Conservation (phyloP, 2,797 vertebrate species). For the Sebastes diaconus region DNA sequence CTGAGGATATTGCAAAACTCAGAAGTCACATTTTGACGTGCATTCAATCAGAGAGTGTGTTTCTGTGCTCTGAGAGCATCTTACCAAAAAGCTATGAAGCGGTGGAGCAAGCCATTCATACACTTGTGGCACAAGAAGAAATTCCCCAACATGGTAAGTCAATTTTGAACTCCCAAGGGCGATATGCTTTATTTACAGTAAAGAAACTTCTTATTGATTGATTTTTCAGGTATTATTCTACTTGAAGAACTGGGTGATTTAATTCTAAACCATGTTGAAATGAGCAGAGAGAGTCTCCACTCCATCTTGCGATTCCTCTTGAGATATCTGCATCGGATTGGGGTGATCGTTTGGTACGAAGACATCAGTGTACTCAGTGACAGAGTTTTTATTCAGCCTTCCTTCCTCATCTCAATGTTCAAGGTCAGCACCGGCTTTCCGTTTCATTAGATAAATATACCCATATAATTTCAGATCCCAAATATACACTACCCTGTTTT, state of each 20-base stretch:
- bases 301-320: slow-evolving; percentile 82
- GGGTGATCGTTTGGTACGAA: slow-evolving; percentile 81
- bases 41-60: slow-evolving; percentile 64
- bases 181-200: no score
- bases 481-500: no score
- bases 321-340: slow-evolving; percentile 81
- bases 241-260: slow-evolving; percentile 68
- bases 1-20: slow-evolving; percentile 61
- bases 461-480: not conserved
- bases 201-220: not conserved
- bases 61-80: slow-evolving; percentile 72
- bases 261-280: slow-evolving; percentile 11
- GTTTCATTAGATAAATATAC: not conserved
- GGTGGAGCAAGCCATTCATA: slow-evolving; percentile 74
- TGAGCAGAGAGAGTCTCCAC: slow-evolving; percentile 71
- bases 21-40: slow-evolving; percentile 62
- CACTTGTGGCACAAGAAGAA: slow-evolving; percentile 39
- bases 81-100: slow-evolving; percentile 71
- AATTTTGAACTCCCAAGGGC: not conserved
- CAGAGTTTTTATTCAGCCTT: slow-evolving; percentile 78
- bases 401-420: slow-evolving; percentile 82
- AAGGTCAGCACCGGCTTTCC: slow-evolving; percentile 70
- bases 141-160: slow-evolving; percentile 76
- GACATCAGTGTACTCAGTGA: slow-evolving; percentile 73
- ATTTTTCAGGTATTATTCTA: slow-evolving; percentile 71